Percentiles rank a stretch among this genome's conserved stretches.
Evolutionary conservation across 37 sponge, comb jelly and placozoan species (phyloP).

Genomic region (Beroe ovata): DNA sequence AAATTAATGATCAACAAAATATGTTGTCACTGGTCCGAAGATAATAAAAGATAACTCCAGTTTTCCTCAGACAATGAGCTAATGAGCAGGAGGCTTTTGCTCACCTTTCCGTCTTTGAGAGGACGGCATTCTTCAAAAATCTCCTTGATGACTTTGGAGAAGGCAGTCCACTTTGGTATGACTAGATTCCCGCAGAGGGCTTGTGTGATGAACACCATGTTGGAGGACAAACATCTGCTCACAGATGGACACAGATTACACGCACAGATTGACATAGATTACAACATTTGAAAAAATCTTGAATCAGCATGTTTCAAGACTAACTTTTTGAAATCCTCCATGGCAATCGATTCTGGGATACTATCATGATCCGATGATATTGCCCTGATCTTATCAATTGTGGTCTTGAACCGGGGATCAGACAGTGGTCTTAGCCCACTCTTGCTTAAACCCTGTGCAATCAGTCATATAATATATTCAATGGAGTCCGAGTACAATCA

Average conservation of each 20-base stretch:
- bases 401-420: slow-evolving; percentile 38
- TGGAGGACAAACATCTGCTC: slow-evolving; percentile 50
- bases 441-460: slow-evolving; percentile 32
- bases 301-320: too few relatives aligned
- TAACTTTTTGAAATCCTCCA: slow-evolving; percentile 62
- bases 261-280: too few relatives aligned
- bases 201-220: slow-evolving; percentile 67
- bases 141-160: slow-evolving; percentile 32
- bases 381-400: slow-evolving; percentile 39
- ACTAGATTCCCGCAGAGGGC: slow-evolving; percentile 52
- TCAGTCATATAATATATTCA: neutral
- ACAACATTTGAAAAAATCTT: too few relatives aligned
- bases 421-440: slow-evolving; percentile 31
- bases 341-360: slow-evolving; percentile 15
- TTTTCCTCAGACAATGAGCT: too few relatives aligned
- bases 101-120: slow-evolving; percentile 24
- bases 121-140: slow-evolving; percentile 50
- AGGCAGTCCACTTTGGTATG: slow-evolving; percentile 43
- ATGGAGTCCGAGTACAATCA: too few relatives aligned
- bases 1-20: too few relatives aligned
- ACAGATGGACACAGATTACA: neutral
- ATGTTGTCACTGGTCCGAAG: too few relatives aligned
- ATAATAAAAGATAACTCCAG: too few relatives aligned
- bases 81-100: too few relatives aligned
- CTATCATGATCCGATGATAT: neutral